Base-by-base conservation (phyloP, 1,140 invertebrate genomes). In the Drosophila repletoides region DNA sequence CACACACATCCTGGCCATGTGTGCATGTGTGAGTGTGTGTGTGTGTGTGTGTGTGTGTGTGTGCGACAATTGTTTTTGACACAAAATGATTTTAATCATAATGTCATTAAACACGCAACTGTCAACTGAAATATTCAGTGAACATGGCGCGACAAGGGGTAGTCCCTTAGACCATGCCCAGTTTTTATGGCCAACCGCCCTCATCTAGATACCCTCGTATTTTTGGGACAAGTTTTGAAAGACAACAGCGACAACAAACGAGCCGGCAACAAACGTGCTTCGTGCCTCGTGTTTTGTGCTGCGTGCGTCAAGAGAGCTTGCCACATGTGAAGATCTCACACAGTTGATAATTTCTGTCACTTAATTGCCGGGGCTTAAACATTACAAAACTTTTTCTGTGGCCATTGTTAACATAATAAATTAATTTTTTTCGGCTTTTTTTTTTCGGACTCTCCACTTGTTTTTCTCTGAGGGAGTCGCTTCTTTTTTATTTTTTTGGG, bases 71-170 rank as follows among this genome's bases (percentile, higher is more conserved):
- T 83, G 79, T 74, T 77, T 83, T 83, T 83, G 77, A 83, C 79
- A 83, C 79, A 84, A 86, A 84, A 79, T 79, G 79, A 83, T 83
- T 83, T 83, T 83, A 83, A 83, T 83, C 77, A 83, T 83, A 83
- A 84, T 83, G 79, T 84, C 80, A 86, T 84, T 79, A 84, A 79
- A 84, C 79, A 83, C 79, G 79, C 74, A 79, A 79, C 65, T 69
- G 65, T 60, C 63, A 59, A 33, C 65, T 53, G 48, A 64, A 63
- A 64, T 69, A 63, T 53, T 69, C 65, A 69, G 49, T 69, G 65
- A 69, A 55, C 59, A 63, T 55, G 58, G 29, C 49, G 41, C 58
- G 40, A 61, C 58, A 40, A 63, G 58, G 48, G 58, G 40, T 60
- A 36, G 40, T 22, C 48, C 38, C 24, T n/a, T n/a, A n/a, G n/a